Evolutionary conservation across 2,113 vertebrate species (phyloP).

Genomic region (Larimichthys polyactis): DNA sequence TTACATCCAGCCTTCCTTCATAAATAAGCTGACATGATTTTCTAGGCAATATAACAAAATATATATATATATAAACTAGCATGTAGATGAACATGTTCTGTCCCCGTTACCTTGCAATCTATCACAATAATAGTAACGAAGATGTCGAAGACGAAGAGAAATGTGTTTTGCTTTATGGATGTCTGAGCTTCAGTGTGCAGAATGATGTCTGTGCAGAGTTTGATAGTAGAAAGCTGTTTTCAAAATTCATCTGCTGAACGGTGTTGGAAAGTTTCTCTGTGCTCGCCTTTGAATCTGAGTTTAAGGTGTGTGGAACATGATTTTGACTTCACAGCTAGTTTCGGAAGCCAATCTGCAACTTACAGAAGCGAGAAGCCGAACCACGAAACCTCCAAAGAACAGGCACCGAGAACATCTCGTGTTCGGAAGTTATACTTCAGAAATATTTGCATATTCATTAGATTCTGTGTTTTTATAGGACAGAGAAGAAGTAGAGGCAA

Average conservation of each 20-base stretch:
- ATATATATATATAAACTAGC: too few species aligned
- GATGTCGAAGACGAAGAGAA: background rate
- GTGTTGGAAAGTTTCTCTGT: background rate
- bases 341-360: background rate
- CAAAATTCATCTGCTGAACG: background rate
- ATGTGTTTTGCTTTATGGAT: background rate
- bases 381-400: background rate
- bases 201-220: background rate
- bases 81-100: background rate
- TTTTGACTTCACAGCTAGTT: background rate
- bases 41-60: background rate
- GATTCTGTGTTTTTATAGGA: background rate
- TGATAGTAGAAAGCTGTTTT: background rate
- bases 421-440: background rate
- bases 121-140: too few species aligned
- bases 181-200: background rate
- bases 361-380: background rate
- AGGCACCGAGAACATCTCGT: background rate
- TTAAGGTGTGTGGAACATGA: background rate
- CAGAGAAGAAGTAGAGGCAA: too few species aligned
- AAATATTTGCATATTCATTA: background rate
- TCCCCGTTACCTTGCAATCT: background rate
- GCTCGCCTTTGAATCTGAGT: background rate
- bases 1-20: background rate
- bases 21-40: background rate